Evolutionary conservation across 2,797 vertebrate genomes (phyloP).

Genomic region (Neosilurus mollespiculum): DNA sequence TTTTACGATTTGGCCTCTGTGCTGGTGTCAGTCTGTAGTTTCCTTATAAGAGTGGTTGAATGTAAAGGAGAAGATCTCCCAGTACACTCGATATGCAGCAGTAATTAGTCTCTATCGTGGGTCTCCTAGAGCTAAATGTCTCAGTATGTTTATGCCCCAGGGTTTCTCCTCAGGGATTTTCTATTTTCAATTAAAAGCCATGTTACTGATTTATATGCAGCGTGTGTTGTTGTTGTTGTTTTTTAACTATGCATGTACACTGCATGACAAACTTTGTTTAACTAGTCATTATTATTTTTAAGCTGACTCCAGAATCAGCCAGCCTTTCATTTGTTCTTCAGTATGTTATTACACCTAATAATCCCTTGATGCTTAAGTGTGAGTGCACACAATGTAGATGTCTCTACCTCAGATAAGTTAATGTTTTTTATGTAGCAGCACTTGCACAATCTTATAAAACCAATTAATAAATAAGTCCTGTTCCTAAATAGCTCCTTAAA

Average conservation of each 20-base stretch:
- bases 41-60: background rate
- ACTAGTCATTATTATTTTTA: background rate
- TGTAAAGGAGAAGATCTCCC: background rate
- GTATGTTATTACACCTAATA: background rate
- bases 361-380: background rate
- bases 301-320: background rate
- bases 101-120: slow-evolving; percentile 7
- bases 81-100: background rate
- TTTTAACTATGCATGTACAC: background rate
- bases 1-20: background rate
- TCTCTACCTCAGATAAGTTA: background rate
- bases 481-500: background rate
- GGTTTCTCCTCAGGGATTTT: slow-evolving; percentile 3
- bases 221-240: background rate
- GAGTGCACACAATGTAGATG: background rate
- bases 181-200: background rate
- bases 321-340: background rate
- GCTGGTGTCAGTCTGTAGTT: background rate
- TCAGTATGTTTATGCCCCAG: slow-evolving; percentile 10
- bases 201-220: background rate
- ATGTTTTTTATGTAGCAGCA: background rate
- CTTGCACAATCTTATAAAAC: background rate
- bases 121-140: background rate
- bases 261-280: background rate
- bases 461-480: background rate